These are phyloP conservation scores for Toxostoma redivivum DNA, from an alignment of 2,113 vertebrate species.

Conservation along the genomic window DNA sequence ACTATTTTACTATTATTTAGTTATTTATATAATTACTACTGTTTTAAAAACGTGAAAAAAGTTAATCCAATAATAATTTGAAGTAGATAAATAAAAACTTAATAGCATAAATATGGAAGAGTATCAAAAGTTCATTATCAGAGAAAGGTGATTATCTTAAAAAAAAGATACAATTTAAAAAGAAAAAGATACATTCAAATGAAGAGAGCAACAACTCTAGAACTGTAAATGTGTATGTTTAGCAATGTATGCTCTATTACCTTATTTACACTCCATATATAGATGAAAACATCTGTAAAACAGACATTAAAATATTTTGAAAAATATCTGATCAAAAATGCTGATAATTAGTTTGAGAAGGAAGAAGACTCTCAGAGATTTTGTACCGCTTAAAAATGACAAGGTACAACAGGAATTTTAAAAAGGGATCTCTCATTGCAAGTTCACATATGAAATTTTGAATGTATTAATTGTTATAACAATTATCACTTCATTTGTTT, in stretches of 20 bases:
- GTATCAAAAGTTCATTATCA: neutral
- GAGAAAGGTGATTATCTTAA: neutral
- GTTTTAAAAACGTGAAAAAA: neutral
- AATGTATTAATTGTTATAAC: neutral
- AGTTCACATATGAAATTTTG: neutral
- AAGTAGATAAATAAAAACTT: fast-evolving
- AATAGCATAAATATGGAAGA: neutral
- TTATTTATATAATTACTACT: neutral
- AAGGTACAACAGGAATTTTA: neutral
- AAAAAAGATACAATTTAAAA: neutral
- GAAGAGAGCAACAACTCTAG: neutral
- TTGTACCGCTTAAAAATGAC: neutral
- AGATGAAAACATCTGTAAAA: neutral
- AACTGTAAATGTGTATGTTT: neutral
- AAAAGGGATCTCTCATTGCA: neutral
- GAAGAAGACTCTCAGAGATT: neutral
- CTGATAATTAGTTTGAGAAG: neutral
- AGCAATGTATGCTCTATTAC: neutral
- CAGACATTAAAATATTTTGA: neutral
- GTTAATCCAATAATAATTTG: neutral
- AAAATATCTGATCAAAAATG: neutral
- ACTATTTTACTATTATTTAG: neutral
- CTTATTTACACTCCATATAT: neutral
- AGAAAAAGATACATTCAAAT: neutral
- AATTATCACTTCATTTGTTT: neutral